These are phyloP conservation scores for Rhamnusium bicolor DNA, from an alignment of 2,888 invertebrate species.

Conservation along the genomic window DNA sequence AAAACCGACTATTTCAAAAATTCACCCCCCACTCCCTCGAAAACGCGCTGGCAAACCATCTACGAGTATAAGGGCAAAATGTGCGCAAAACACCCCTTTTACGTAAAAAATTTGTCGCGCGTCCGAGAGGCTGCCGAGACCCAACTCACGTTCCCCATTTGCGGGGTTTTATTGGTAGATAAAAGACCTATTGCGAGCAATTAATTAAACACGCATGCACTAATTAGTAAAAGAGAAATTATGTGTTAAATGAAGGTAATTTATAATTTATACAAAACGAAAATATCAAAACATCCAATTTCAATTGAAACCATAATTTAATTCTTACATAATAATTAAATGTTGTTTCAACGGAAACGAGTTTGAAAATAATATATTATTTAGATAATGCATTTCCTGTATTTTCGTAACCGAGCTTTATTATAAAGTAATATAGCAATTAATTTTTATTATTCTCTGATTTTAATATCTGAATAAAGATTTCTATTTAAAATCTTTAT, in stretches of 20 bases:
- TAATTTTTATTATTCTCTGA: background rate
- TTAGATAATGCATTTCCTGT: conserved; percentile 23
- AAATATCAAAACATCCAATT: background rate
- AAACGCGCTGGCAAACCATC: no score
- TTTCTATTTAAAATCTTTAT: background rate
- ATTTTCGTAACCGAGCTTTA: background rate
- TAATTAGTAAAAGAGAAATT: background rate
- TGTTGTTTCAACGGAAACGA: background rate
- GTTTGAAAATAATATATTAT: conserved; percentile 1
- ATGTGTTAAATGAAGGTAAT: background rate
- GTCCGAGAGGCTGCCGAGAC: no score
- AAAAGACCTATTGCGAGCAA: background rate
- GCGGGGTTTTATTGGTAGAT: no score
- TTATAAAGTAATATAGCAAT: background rate
- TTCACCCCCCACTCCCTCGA: no score
- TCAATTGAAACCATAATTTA: background rate
- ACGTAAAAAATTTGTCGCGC: no score
- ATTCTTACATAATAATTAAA: background rate
- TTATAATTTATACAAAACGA: background rate
- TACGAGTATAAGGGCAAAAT: no score
- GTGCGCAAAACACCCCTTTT: no score
- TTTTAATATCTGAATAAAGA: background rate
- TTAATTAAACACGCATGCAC: background rate
- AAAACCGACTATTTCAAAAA: no score
- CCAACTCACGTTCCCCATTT: no score